Conservation (phyloP, 2,888 invertebrate genomes). For the Tenthredo notha region DNA sequence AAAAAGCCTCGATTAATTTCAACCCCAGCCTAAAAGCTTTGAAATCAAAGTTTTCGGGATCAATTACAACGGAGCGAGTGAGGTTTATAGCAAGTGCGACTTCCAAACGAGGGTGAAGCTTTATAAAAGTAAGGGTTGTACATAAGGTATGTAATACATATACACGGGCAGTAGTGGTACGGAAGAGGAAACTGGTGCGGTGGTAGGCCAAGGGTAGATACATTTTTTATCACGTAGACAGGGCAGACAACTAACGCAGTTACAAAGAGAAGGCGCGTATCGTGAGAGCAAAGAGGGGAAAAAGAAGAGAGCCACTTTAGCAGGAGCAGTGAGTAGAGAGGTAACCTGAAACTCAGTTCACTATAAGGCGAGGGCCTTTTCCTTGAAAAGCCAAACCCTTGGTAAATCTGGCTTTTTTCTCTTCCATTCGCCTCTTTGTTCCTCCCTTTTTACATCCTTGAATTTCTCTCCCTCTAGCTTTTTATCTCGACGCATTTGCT, state of each 20-base stretch:
- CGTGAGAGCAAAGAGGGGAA: not conserved
- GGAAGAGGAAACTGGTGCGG: constrained; percentile 11
- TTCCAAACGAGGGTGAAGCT: constrained; percentile 3
- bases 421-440: constrained; percentile 8
- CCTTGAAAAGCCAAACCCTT: constrained; percentile 39
- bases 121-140: constrained; percentile 19
- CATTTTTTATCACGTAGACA: constrained; percentile 48
- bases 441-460: not conserved
- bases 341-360: constrained; percentile 38
- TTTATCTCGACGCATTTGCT: constrained; percentile 6
- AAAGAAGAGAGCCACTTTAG: constrained; percentile 38
- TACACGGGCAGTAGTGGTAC: not conserved
- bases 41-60: constrained; percentile 50
- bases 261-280: constrained; percentile 28
- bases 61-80: constrained; percentile 38
- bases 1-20: constrained; percentile 36
- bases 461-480: not conserved
- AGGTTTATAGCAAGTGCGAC: constrained; percentile 20
- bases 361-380: constrained; percentile 34
- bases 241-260: constrained; percentile 46
- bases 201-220: constrained; percentile 24
- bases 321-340: constrained; percentile 16
- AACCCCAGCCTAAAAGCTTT: constrained; percentile 46
- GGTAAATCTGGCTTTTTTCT: constrained; percentile 40
- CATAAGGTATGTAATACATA: not conserved